These are phyloP conservation scores for Aphyosemion australe DNA, from an alignment of 2,113 vertebrate species.

Conservation along the genomic window DNA sequence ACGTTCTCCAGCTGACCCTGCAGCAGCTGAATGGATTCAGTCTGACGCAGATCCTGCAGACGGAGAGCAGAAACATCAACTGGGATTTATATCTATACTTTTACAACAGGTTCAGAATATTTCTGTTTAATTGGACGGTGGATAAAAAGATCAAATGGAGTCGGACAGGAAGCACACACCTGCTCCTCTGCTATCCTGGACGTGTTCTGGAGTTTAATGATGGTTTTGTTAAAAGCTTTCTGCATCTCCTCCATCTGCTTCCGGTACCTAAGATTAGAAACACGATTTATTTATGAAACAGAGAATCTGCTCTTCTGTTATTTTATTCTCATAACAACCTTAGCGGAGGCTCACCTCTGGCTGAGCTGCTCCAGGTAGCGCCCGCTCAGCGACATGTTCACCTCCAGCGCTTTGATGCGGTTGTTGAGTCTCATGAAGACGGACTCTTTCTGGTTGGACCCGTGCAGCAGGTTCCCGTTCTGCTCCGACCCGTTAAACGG, in stretches of 20 bases:
- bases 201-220: constrained; percentile 97
- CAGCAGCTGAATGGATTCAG: constrained; percentile 92
- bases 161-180: constrained; percentile 69
- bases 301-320: too few species aligned
- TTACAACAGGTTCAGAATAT: too few species aligned
- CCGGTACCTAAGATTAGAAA: constrained; percentile 83
- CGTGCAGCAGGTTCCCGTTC: constrained; percentile 87
- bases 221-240: constrained; percentile 97
- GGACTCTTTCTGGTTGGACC: constrained; percentile 94
- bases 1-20: constrained; percentile 92
- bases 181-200: constrained; percentile 95
- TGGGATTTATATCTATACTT: background rate
- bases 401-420: constrained; percentile 96
- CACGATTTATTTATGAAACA: background rate
- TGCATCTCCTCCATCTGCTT: constrained; percentile 99
- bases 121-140: background rate
- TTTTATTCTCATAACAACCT: too few species aligned
- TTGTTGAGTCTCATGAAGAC: constrained; percentile 99
- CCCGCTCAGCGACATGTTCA: constrained; percentile 98
- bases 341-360: constrained; percentile 83
- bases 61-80: background rate
- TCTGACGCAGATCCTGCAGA: constrained; percentile 91
- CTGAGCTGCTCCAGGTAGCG: constrained; percentile 98
- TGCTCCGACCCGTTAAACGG: constrained; percentile 87
- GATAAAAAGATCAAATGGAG: too few species aligned